Evolutionary conservation across 2,113 vertebrate species (phyloP).

Genomic region (Peromyscus polionotus): DNA sequence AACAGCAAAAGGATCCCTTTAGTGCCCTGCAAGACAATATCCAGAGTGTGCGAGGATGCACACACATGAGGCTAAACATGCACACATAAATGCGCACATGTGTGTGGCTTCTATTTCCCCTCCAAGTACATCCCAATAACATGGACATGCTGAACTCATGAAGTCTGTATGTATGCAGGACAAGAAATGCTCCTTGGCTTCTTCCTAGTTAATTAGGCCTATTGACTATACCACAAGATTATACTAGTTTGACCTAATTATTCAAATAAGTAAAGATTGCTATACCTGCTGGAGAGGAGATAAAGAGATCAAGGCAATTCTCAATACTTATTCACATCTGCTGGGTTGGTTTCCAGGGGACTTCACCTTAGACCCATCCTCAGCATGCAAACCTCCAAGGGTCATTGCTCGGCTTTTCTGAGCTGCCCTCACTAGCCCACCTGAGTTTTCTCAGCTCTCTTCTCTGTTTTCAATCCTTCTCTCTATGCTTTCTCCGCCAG

Average conservation of each 20-base stretch:
- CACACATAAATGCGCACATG: not conserved
- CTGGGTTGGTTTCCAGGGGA: not conserved
- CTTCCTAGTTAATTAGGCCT: slow-evolving; percentile 34
- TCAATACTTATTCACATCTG: not conserved
- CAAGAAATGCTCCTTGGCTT: not conserved
- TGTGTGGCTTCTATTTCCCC: not conserved
- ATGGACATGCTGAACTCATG: not conserved
- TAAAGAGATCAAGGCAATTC: not conserved
- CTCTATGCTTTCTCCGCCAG: not conserved
- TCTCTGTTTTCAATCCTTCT: not conserved
- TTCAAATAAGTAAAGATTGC: not conserved
- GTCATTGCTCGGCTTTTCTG: not conserved
- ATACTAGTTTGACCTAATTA: slow-evolving; percentile 23
- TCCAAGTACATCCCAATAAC: not conserved
- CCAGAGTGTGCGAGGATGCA: not conserved
- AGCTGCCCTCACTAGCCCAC: not conserved
- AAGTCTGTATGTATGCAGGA: not conserved
- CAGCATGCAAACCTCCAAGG: not conserved
- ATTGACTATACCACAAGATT: not conserved
- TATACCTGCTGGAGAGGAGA: not conserved
- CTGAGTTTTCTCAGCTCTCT: not conserved
- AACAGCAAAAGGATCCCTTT: not conserved
- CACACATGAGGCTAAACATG: not conserved
- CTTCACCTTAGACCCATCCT: not conserved
- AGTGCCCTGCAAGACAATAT: not conserved